Conservation (phyloP, 1,140 invertebrate species). For the Rhopalosiphum padi region DNA sequence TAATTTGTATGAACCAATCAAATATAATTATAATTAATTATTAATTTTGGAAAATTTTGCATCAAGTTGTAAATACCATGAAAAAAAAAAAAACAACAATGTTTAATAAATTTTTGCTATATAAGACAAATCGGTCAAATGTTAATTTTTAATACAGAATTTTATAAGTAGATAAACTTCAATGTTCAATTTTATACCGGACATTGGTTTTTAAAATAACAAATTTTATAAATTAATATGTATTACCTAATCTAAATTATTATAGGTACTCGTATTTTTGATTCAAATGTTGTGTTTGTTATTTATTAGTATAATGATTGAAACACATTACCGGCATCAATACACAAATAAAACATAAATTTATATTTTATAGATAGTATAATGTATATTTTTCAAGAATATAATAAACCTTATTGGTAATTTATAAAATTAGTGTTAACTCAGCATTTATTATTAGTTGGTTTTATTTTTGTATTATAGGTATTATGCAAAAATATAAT, state of each 20-base stretch:
- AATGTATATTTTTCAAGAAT: background rate
- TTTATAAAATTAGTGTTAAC: background rate
- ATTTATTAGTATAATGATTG: constrained; percentile 15
- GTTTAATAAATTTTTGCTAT: background rate
- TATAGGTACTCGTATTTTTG: background rate
- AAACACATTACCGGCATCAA: background rate
- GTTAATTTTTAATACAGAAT: background rate
- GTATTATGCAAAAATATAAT: background rate
- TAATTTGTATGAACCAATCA: background rate
- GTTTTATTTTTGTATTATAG: background rate
- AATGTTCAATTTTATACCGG: background rate
- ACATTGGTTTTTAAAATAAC: background rate
- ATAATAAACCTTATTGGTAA: background rate
- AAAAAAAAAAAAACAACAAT: background rate
- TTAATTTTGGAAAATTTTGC: background rate
- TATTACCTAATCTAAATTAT: background rate
- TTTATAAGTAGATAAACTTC: background rate
- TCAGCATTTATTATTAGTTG: background rate
- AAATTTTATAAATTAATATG: background rate
- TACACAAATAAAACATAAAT: background rate
- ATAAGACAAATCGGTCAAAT: background rate
- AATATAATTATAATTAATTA: background rate
- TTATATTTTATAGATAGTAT: constrained; percentile 1
- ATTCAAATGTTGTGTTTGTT: constrained; percentile 3
- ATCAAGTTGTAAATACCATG: background rate